Evolutionary conservation across 2,888 invertebrate species (phyloP), one percentile per base, ranked within the genome.

Genomic region (Rhagophthalmus giganteus): DNA sequence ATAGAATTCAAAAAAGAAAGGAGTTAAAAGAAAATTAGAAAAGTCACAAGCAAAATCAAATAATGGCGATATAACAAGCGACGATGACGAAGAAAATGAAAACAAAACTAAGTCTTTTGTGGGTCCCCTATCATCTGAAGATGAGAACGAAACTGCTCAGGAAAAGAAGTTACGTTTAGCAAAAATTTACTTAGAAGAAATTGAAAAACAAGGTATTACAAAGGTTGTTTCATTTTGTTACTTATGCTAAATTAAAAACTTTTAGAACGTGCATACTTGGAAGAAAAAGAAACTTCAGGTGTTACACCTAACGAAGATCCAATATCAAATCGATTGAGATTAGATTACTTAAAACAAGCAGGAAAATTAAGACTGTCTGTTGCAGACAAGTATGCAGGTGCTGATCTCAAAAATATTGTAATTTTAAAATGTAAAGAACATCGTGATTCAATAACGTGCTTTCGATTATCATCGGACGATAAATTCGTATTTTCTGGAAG

Each of bases 121-220:
- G 37, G 44, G 67, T 64, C 66, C 70, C 9, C 73, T 71, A 41
- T 72, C 72, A 11, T 74, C 74, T 0, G 84, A 84, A 58, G 85
- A 85, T 62, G 85, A 86, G 58, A 78, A 82, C 58, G 90, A 94
- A 74, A 94, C 92, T 1, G 86, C 88, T 0, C 94, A 95, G 71
- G 92, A 96, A 67, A 96, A 95, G 70, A 88, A 91, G 60, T 70
- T 96, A 35, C 82, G 94, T 31, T 74, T 96, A 54, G 94, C 96
- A 0, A 95, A 95, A 71, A 83, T 90, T 69, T 94, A 94, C 74
- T 77, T 97, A 24, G 81, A 88, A 65, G 90, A 94, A 78, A 87
- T 96, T 31, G 87, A 90, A 74, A 84, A 82, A 66, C 87, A 91
- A 78, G 82, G 82, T 81, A 70, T 9, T 15, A n/a, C 47, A 32